Evolutionary conservation across 2,113 vertebrate species (phyloP).

Genomic region (Tetrax tetrax): DNA sequence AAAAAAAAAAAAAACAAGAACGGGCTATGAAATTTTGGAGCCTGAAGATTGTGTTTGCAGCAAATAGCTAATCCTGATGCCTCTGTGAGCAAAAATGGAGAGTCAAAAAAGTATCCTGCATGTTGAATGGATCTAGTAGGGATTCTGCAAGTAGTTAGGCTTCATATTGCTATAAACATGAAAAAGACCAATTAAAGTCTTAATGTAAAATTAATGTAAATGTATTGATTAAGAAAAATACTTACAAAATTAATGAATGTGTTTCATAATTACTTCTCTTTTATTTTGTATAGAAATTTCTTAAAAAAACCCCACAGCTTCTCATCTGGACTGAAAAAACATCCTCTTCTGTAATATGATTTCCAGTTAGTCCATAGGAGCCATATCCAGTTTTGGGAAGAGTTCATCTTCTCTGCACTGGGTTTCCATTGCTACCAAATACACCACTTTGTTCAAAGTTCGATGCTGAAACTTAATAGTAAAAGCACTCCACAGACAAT

Average conservation of each 20-base stretch:
- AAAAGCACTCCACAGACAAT: not conserved
- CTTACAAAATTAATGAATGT: not conserved
- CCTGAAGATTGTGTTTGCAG: not conserved
- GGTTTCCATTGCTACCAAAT: not conserved
- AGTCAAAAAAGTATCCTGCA: not conserved
- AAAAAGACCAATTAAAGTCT: not conserved
- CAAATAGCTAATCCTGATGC: not conserved
- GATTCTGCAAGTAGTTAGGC: not conserved
- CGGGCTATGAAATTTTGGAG: not conserved
- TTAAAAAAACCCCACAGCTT: not conserved
- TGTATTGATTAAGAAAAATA: not conserved
- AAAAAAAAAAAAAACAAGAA: not conserved
- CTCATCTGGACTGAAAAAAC: not conserved
- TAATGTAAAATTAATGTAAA: not conserved
- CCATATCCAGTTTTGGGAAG: not conserved
- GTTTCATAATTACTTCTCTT: not conserved
- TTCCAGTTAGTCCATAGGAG: not conserved
- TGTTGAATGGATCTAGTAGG: not conserved
- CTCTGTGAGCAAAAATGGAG: not conserved
- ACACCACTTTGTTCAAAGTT: not conserved
- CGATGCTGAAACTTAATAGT: not conserved
- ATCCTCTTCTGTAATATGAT: not conserved
- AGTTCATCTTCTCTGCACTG: not conserved
- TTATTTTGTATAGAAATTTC: not conserved
- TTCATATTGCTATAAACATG: not conserved